Conservation (phyloP, 2,888 invertebrate species). For the Pristionchus fissidentatus region DNA sequence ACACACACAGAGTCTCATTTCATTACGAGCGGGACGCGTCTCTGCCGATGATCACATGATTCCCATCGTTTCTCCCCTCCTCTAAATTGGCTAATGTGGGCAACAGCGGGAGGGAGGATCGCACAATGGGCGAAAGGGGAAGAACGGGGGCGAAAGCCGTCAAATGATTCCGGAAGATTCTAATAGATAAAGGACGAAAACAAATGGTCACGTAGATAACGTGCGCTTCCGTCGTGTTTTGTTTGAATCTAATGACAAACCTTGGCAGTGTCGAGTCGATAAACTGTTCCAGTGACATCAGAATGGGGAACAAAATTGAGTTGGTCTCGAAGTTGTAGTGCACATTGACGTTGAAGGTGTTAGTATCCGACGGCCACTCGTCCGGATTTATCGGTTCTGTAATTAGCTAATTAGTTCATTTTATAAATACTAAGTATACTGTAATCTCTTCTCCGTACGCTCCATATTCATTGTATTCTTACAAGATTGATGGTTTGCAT, state of each 20-base stretch:
- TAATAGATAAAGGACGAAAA: neutral
- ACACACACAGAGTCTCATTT: neutral
- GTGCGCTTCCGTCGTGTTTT: neutral
- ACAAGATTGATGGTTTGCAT: too few relatives aligned
- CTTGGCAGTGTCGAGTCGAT: constrained; percentile 30
- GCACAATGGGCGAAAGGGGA: too few relatives aligned
- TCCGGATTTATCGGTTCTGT: constrained; percentile 9
- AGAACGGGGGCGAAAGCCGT: constrained; percentile 29
- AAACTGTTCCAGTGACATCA: constrained; percentile 3
- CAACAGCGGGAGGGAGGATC: neutral
- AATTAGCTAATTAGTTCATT: neutral
- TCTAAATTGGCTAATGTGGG: constrained; percentile 31
- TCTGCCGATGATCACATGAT: neutral
- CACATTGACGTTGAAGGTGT: constrained; percentile 41
- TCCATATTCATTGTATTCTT: too few relatives aligned
- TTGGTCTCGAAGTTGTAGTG: constrained; percentile 47
- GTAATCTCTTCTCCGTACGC: too few relatives aligned
- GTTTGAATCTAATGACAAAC: neutral
- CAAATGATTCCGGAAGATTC: neutral
- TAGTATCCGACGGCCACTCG: constrained; percentile 44
- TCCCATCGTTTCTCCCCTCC: neutral
- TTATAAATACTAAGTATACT: too few relatives aligned
- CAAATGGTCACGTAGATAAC: too few relatives aligned
- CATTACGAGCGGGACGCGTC: neutral
- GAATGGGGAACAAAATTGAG: constrained; percentile 39